Percentiles rank a stretch among this genome's conserved stretches.
These are phyloP conservation scores for Leptodactylus fallax DNA, from an alignment of 2,797 vertebrate species.

Conservation along the genomic window DNA sequence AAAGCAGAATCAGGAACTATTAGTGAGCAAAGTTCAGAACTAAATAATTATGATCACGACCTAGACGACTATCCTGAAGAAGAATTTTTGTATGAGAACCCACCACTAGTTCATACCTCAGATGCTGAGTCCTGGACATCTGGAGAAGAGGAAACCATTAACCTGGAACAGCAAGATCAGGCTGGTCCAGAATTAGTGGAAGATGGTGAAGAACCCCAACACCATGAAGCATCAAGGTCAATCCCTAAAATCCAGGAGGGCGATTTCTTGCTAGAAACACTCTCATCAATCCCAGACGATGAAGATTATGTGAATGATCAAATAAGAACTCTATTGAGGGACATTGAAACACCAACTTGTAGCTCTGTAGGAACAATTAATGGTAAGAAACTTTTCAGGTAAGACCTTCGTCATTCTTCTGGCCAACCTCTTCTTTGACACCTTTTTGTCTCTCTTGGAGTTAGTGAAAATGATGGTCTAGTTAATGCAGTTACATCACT, in stretches of 20 bases:
- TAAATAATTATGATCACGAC: constrained; percentile 65
- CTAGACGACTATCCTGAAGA: constrained; percentile 68
- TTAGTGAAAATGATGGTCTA: constrained; percentile 24
- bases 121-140: constrained; percentile 40
- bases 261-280: constrained; percentile 60
- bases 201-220: constrained; percentile 60
- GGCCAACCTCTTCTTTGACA: constrained; percentile 33
- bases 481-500: constrained; percentile 44
- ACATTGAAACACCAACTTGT: constrained; percentile 65
- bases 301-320: constrained; percentile 70
- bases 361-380: constrained; percentile 70
- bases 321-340: constrained; percentile 55
- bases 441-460: constrained; percentile 32
- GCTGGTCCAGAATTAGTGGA: constrained; percentile 10
- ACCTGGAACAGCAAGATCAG: not conserved
- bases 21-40: constrained; percentile 66
- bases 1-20: constrained; percentile 69
- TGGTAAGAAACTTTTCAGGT: constrained; percentile 69
- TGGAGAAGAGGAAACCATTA: constrained; percentile 6
- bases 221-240: constrained; percentile 53
- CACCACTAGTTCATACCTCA: constrained; percentile 14
- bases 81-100: constrained; percentile 3
- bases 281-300: constrained; percentile 79
- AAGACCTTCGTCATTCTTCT: constrained; percentile 65
- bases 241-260: constrained; percentile 65